Evolutionary conservation across 2,888 invertebrate genomes (phyloP).

Genomic region (Diabrotica balteata): DNA sequence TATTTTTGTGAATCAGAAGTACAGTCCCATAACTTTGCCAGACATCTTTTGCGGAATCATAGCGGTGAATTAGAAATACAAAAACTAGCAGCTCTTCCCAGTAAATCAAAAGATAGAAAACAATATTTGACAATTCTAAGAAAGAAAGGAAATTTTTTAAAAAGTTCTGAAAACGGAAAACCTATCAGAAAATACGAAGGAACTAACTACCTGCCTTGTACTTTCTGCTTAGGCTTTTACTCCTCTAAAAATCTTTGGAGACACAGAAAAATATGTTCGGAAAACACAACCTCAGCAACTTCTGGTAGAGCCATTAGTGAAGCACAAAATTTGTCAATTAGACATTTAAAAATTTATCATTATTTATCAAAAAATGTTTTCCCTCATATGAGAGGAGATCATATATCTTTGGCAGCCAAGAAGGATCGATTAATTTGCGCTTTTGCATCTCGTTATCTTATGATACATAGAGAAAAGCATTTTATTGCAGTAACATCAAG

Average conservation of each 20-base stretch:
- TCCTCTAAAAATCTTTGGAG: too few species aligned
- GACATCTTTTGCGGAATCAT: constrained; percentile 8
- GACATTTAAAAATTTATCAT: constrained; percentile 17
- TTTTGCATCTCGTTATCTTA: constrained; percentile 28
- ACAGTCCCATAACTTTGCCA: neutral
- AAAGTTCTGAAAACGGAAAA: neutral
- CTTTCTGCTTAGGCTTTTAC: neutral
- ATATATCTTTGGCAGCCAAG: constrained; percentile 28
- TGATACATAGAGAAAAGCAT: constrained; percentile 26
- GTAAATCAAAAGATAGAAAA: neutral
- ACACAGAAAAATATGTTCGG: too few species aligned
- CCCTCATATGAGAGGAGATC: constrained; percentile 25
- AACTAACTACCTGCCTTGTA: neutral
- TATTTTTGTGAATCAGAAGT: constrained; percentile 3
- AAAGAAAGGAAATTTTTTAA: constrained; percentile 14
- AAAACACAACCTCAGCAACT: neutral
- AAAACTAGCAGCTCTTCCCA: neutral
- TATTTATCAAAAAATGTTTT: constrained; percentile 26
- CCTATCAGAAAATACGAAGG: neutral
- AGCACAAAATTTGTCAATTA: constrained; percentile 16
- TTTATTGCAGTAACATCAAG: constrained; percentile 29
- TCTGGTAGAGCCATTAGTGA: neutral
- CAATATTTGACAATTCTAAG: neutral
- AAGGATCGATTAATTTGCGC: constrained; percentile 30
- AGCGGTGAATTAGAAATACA: constrained; percentile 2